Base-by-base conservation (phyloP, 2,797 vertebrate genomes). In the Manis crassicaudata region DNA sequence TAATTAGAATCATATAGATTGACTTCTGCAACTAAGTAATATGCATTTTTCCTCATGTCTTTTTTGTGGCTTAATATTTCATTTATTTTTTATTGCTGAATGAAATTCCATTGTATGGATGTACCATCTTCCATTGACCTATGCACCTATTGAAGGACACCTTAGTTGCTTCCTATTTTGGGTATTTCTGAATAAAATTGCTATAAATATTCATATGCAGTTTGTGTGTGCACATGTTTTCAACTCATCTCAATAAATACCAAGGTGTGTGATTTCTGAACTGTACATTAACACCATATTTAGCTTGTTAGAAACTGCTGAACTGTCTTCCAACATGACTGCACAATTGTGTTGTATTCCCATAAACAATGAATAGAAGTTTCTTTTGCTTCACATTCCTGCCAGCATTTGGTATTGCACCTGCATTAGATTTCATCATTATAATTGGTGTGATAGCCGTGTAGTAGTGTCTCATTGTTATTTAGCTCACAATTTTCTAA, bases 31-130 rank as follows among this genome's bases (percentile, higher is more conserved):
- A 16, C 6, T 60, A n/a, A 90, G 12, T 5, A 8, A 23, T n/a
- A 18, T 60, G 11, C 60, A n/a, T 60, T 58, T 70, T 92, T 43
- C 16, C 40, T 9, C 29, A 1, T 17, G 8, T 79, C 1, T 60
- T 80, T 46, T 62, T 16, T 58, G 58, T 40, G n/a, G 35, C 63
- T 82, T 92, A 29, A 32, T 86, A 23, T 75, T 85, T 82, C 18
- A 46, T 88, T 65, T 60, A 6, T 29, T 1, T n/a, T 80, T 75
- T 70, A 89, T 25, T 85, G 50, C 40, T 60, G 21, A 83, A 4
- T 54, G 27, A 32, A 62, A 65, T 56, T 40, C 20, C 50, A 46
- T 29, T 76, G 6, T 35, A 75, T 17, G 12, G 23, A 32, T 54
- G 0, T 68, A 52, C 16, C 20, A 10, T 65, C 0, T 62, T 25